Base-by-base conservation (phyloP, 2,797 vertebrate genomes). In the Eutrigla gurnardus region DNA sequence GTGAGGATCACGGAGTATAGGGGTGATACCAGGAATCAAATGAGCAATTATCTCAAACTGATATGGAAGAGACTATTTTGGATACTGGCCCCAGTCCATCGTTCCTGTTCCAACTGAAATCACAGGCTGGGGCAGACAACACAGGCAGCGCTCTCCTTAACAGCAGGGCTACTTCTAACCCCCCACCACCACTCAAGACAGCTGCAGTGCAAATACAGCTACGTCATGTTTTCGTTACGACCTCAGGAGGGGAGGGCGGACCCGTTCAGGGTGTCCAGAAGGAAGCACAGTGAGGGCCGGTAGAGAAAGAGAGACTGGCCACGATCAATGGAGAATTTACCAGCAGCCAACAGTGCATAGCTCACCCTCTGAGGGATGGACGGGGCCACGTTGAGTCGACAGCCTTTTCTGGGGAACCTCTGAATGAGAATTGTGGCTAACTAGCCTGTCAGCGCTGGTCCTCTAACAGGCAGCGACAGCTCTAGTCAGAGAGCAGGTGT, bases 141-240 rank as follows among this genome's bases (percentile, higher is more conserved):
- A 17, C 45, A 58, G 58, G 11, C 40, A 65, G 70, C 12, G 10
- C 66, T 65, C 65, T 69, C 49, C 59, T 62, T 11, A 73, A 68
- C 59, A 68, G 52, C 37, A 57, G 36, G 49, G 42, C 77, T 54
- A 57, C 63, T 17, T 7, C 60, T 52, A 8, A 5, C 14, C 45
- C 17, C 65, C 8, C 58, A 18, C 45, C 57, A 46, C 4, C 47
- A 25, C 3, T 10, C 47, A 50, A 83, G 78, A 81, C 80, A 74
- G 78, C 84, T 75, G 85, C 86, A 85, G 82, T 61, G 66, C 55
- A 76, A 87, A 81, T 76, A 63, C 64, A 73, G 74, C 82, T 86
- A 82, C 75, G 81, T 90, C 87, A 85, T 47, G 7, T 80, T 88
- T 76, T 81, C 64, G 43, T 61, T 77, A 53, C 81, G 74, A 45